A percentile compares a stretch with the other conserved stretches of the same genome.
Evolutionary conservation across 2,888 invertebrate species (phyloP).

Genomic region (Nebria brevicollis): DNA sequence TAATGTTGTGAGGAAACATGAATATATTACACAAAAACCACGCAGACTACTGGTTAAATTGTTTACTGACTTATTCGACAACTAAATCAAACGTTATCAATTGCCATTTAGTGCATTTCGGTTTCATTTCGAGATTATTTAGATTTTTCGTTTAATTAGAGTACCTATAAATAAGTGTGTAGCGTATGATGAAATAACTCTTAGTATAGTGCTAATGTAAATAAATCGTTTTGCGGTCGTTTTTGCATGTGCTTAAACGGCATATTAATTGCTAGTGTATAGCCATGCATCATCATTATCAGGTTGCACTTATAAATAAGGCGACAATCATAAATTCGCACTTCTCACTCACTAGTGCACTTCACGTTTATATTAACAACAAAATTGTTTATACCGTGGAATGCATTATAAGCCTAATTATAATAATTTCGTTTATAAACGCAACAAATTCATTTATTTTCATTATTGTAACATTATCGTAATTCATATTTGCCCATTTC

Average conservation of each 20-base stretch:
- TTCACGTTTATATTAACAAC: too few relatives aligned
- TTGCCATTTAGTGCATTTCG: too few relatives aligned
- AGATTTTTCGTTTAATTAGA: too few relatives aligned
- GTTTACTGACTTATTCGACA: background rate
- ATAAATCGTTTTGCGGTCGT: background rate
- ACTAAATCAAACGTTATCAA: background rate
- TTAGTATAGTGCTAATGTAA: background rate
- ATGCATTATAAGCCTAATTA: too few relatives aligned
- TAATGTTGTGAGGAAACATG: background rate
- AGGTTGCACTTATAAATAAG: background rate
- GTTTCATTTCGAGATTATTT: too few relatives aligned
- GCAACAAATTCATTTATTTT: too few relatives aligned
- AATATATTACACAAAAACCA: background rate
- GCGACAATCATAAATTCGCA: background rate
- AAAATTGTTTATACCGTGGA: too few relatives aligned
- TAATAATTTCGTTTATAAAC: too few relatives aligned
- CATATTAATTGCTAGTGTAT: background rate
- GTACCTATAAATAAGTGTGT: background rate
- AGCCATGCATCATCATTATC: background rate
- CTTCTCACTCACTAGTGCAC: background rate
- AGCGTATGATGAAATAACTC: background rate
- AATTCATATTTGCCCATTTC: too few relatives aligned
- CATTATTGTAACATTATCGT: too few relatives aligned
- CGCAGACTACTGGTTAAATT: background rate
- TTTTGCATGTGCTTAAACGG: background rate